Evolutionary conservation across 2,113 vertebrate genomes (phyloP).

Genomic region (Coreoperca whiteheadi): DNA sequence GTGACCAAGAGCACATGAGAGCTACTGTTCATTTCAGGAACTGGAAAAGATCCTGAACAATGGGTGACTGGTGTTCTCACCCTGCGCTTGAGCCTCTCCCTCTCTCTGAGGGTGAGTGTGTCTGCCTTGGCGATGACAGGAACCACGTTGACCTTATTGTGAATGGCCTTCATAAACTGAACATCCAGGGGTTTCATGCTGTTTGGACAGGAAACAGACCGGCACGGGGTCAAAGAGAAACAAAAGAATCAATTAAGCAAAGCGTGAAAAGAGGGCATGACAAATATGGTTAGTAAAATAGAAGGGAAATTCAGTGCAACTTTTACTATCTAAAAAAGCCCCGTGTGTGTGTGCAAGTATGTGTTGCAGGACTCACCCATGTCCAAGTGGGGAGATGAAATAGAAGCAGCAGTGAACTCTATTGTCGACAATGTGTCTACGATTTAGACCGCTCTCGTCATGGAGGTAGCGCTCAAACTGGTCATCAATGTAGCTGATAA

Average conservation of each 20-base stretch:
- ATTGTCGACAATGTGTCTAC: constrained; percentile 97
- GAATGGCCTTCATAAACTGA: constrained; percentile 90
- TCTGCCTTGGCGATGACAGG: constrained; percentile 89
- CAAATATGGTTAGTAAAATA: background rate
- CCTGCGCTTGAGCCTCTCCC: constrained; percentile 95
- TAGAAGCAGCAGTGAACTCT: constrained; percentile 99
- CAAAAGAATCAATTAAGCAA: background rate
- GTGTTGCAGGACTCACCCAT: constrained; percentile 86
- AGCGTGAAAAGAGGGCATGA: background rate
- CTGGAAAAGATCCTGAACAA: constrained; percentile 34
- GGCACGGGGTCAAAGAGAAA: background rate
- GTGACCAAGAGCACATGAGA: constrained; percentile 1
- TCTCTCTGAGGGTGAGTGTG: constrained; percentile 90
- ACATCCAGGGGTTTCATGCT: constrained; percentile 89
- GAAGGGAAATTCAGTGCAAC: background rate
- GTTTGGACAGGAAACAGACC: constrained; percentile 42
- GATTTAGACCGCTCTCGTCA: constrained; percentile 96
- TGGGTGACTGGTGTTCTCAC: constrained; percentile 78
- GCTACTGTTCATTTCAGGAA: constrained; percentile 43
- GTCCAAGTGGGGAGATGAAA: constrained; percentile 97
- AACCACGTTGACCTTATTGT: constrained; percentile 89
- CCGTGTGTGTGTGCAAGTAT: background rate
- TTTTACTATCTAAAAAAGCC: background rate
- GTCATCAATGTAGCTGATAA: constrained; percentile 97
- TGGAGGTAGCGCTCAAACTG: constrained; percentile 99